A percentile compares a stretch with the other conserved stretches of the same genome.
These are phyloP conservation scores for Caradrina clavipalpis DNA, from an alignment of 2,888 invertebrate species.

Conservation along the genomic window DNA sequence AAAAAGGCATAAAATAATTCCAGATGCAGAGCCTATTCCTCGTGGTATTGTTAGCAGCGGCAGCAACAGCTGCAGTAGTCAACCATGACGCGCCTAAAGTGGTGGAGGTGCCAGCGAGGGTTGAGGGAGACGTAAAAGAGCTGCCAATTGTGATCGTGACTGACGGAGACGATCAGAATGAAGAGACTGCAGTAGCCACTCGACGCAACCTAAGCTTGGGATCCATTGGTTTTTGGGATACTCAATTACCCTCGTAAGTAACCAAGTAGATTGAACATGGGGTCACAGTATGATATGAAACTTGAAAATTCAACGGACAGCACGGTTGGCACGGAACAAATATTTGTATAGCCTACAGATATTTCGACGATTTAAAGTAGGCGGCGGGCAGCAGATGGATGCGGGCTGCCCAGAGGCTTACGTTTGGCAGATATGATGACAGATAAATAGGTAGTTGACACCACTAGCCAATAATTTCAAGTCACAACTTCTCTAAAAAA, in stretches of 20 bases:
- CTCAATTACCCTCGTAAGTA: not conserved
- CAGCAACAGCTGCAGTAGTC: slow-evolving; percentile 27
- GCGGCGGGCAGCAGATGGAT: too few relatives aligned
- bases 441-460: too few relatives aligned
- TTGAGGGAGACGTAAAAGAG: not conserved
- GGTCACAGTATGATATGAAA: too few relatives aligned
- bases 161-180: slow-evolving; percentile 7
- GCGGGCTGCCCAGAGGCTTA: too few relatives aligned
- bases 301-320: too few relatives aligned
- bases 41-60: slow-evolving; percentile 27
- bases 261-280: too few relatives aligned
- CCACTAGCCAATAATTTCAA: too few relatives aligned
- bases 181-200: slow-evolving; percentile 1
- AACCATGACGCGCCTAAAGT: slow-evolving; percentile 4
- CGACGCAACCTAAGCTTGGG: slow-evolving; percentile 13
- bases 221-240: not conserved
- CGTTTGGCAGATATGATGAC: too few relatives aligned
- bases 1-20: not conserved
- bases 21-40: slow-evolving; percentile 37
- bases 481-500: too few relatives aligned
- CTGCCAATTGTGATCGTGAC: not conserved
- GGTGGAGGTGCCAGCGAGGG: not conserved
- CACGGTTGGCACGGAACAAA: too few relatives aligned
- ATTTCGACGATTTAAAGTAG: too few relatives aligned
- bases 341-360: too few relatives aligned